These are phyloP conservation scores for Phalacrocorax pelagicus DNA, from an alignment of 2,113 vertebrate genomes.

Conservation along the genomic window DNA sequence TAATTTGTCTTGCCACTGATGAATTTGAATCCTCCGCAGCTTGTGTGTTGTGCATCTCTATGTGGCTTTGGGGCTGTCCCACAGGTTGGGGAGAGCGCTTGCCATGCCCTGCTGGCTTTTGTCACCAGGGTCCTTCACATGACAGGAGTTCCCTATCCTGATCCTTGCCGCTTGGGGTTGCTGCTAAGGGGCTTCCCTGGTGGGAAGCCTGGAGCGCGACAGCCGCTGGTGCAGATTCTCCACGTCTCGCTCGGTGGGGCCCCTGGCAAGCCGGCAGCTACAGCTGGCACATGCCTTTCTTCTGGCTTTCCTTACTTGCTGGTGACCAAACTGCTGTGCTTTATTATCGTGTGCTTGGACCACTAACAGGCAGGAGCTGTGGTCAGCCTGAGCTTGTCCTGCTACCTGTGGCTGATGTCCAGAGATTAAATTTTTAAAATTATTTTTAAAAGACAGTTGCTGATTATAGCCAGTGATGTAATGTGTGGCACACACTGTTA, in stretches of 20 bases:
- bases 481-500: rapidly evolving
- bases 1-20: neutral
- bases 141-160: neutral
- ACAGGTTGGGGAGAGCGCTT: neutral
- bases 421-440: neutral
- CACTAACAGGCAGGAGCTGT: neutral
- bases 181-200: neutral
- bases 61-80: neutral
- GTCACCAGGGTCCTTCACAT: neutral
- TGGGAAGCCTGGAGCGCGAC: neutral
- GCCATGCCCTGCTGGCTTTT: neutral
- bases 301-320: neutral
- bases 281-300: neutral
- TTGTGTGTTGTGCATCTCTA: neutral
- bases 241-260: rapidly evolving
- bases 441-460: neutral
- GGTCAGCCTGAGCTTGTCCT: neutral
- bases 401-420: neutral
- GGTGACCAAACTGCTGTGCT: neutral
- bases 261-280: neutral
- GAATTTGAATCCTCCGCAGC: neutral
- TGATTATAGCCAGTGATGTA: neutral
- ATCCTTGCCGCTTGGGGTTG: neutral
- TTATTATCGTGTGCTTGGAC: neutral
- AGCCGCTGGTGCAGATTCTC: neutral